Evolutionary conservation across 2,888 invertebrate genomes (phyloP).

Genomic region (Callyntrura sp.): DNA sequence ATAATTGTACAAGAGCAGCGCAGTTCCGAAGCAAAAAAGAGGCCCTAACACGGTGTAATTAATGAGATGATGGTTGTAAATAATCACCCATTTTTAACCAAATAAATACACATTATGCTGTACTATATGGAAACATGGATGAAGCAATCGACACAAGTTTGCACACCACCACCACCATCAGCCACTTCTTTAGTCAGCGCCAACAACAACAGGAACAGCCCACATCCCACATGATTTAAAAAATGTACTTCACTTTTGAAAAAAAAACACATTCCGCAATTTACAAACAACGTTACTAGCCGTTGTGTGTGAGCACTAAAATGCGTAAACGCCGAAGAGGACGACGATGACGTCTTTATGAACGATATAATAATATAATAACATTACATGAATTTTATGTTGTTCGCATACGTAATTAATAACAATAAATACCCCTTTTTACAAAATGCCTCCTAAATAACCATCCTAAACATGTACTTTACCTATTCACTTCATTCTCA

Average conservation of each 20-base stretch:
- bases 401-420: conserved; percentile 52
- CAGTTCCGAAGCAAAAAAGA: conserved; percentile 53
- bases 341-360: conserved; percentile 50
- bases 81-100: conserved; percentile 58
- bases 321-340: conserved; percentile 9
- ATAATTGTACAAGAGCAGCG: no score
- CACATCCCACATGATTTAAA: conserved; percentile 31
- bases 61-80: conserved; percentile 62
- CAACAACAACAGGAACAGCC: conserved; percentile 28
- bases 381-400: not conserved
- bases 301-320: not conserved
- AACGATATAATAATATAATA: conserved; percentile 27
- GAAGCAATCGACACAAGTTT: conserved; percentile 17
- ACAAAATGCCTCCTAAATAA: conserved; percentile 22
- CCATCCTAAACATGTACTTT: not conserved
- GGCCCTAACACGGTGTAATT: conserved; percentile 63
- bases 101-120: conserved; percentile 28
- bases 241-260: conserved; percentile 1
- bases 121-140: conserved; percentile 8
- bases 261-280: not conserved
- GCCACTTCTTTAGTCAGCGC: no score
- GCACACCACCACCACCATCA: not conserved
- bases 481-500: no score
- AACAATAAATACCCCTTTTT: not conserved
- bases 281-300: not conserved